A percentile compares a stretch with the other conserved stretches of the same genome.
Evolutionary conservation across 2,797 vertebrate species (phyloP).

Genomic region (Danio jaintianensis): DNA sequence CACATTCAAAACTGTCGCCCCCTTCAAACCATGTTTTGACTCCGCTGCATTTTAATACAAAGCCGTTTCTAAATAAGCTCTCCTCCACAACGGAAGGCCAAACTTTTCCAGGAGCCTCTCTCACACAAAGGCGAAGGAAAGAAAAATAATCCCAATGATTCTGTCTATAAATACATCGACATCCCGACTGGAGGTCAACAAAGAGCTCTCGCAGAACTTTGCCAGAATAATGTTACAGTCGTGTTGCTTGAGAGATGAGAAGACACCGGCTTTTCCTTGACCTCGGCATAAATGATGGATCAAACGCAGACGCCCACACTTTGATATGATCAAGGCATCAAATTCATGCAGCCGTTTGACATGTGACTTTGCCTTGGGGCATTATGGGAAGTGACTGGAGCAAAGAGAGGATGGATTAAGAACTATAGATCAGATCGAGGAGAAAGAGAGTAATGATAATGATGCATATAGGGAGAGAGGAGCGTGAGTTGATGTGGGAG

Average conservation of each 20-base stretch:
- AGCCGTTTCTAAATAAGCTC: constrained; percentile 25
- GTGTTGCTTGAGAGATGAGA: constrained; percentile 15
- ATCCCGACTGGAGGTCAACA: constrained; percentile 31
- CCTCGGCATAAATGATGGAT: constrained; percentile 64
- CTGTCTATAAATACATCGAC: constrained; percentile 37
- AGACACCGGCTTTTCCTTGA: constrained; percentile 64
- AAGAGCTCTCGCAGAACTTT: constrained; percentile 29
- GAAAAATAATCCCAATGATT: constrained; percentile 3
- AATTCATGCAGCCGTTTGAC: constrained; percentile 79
- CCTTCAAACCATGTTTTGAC: background rate
- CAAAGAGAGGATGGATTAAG: constrained; percentile 49
- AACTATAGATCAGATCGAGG: constrained; percentile 51
- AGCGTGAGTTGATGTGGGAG: constrained; percentile 10
- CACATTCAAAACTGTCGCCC: background rate
- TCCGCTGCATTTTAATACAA: background rate
- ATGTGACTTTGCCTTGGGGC: constrained; percentile 72
- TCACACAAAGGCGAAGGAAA: constrained; percentile 32
- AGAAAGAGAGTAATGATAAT: constrained; percentile 20
- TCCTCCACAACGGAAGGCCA: constrained; percentile 31
- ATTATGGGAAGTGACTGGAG: constrained; percentile 78
- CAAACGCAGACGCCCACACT: constrained; percentile 69
- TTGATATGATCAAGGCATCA: constrained; percentile 77
- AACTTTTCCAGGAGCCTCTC: constrained; percentile 16
- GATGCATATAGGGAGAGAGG: constrained; percentile 14
- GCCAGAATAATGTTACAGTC: constrained; percentile 18